phyloP scores from a whole-genome alignment of 2,888 invertebrate species.

The Bombyx huttoni region DNA sequence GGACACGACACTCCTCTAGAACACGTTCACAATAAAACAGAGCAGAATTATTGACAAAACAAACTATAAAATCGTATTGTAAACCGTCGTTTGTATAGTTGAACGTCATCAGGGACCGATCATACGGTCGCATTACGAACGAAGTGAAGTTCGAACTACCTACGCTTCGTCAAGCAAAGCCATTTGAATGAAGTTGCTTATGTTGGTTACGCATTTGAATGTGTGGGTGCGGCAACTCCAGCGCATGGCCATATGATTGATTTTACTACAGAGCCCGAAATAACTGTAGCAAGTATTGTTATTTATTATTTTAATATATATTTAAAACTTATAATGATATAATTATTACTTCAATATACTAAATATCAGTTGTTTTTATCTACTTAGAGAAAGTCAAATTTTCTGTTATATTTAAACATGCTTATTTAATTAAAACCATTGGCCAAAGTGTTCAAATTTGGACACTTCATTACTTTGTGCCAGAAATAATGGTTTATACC shows the following conservation, averaged over 20 bases:
- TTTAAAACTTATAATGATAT: too few relatives aligned
- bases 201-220: constrained; percentile 41
- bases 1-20: constrained; percentile 10
- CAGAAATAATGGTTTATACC: too few relatives aligned
- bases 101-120: constrained; percentile 56
- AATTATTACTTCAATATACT: too few relatives aligned
- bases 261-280: neutral
- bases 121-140: constrained; percentile 37
- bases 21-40: constrained; percentile 23
- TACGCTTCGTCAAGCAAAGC: constrained; percentile 24
- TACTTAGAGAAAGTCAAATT: too few relatives aligned
- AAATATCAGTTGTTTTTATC: too few relatives aligned
- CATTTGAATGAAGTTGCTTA: constrained; percentile 58
- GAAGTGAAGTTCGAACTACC: constrained; percentile 46
- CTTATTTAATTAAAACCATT: too few relatives aligned
- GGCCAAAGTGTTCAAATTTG: too few relatives aligned
- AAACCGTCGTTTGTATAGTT: constrained; percentile 39
- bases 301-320: too few relatives aligned
- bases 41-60: constrained; percentile 55
- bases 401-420: too few relatives aligned
- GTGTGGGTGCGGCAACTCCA: constrained; percentile 24
- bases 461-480: too few relatives aligned
- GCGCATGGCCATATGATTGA: constrained; percentile 22
- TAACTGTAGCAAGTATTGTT: too few relatives aligned
- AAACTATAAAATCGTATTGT: constrained; percentile 18